Evolutionary conservation across 1,140 invertebrate species (phyloP), one percentile per base, ranked within the genome.

Genomic region (Tetramorium simillimum): DNA sequence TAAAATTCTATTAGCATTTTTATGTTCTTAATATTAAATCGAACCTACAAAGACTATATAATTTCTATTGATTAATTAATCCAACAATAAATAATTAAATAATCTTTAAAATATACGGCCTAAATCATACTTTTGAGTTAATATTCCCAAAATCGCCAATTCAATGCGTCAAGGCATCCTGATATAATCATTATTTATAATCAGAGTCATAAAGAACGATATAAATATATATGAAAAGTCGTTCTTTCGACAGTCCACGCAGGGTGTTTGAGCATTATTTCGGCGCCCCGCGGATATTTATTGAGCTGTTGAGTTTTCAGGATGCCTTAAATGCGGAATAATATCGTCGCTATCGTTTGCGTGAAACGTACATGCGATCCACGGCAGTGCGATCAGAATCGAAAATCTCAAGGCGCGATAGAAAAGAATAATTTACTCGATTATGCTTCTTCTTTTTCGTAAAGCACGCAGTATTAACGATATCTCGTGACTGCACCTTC

Each of bases 291-390:
- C 51, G 40, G 24, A 78, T 24, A 65, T 33, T 49, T 65, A 43
- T 82, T 86, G 87, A 90, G 73, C 85, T 80, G 43, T 43, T 70
- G 46, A 78, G 43, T 56, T 56, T 78, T 56, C n/a, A 58, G 78
- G 88, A 92, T 91, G 89, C 89, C 87, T 90, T 91, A 92, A 90
- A 90, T 86, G 89, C 88, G 89, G 75, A 46, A 33, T 88, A 37
- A 53, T 33, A 33, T 9, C 10, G 16, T 24, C 18, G 33, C 63
- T 12, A n/a, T 62, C 5, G 14, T 58, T 80, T 3, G 28, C 16
- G 14, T 37, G 12, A 12, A 33, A 70, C n/a, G 16, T 40, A 7
- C 21, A 53, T 21, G 49, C 37, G 33, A 14, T 21, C n/a, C 12
- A 43, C 37, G 65, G 18, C 24, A 60, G 49, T 82, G 70, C 16